Evolutionary conservation across 2,888 invertebrate genomes (phyloP).

Genomic region (Sympetrum striolatum): DNA sequence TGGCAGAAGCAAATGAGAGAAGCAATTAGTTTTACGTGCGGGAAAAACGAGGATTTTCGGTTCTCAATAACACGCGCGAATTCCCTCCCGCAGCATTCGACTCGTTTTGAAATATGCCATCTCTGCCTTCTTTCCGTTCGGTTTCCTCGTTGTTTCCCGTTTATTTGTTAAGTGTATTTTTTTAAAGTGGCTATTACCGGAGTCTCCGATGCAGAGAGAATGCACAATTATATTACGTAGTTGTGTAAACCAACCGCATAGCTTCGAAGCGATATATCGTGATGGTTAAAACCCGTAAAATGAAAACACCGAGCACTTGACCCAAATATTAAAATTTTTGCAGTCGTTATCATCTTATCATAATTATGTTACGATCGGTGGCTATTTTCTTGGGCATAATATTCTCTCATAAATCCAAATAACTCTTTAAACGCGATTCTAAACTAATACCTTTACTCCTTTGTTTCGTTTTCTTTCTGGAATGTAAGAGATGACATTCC

Average conservation of each 20-base stretch:
- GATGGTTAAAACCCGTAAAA: background rate
- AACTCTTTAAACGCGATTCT: background rate
- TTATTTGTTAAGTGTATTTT: background rate
- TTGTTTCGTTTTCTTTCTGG: background rate
- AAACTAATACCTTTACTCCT: background rate
- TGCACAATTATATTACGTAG: background rate
- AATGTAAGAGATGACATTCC: too few species aligned
- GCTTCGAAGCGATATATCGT: background rate
- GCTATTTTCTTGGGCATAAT: background rate
- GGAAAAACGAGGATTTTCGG: background rate
- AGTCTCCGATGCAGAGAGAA: background rate
- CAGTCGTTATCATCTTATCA: background rate
- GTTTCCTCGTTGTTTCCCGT: background rate
- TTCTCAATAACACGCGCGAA: background rate
- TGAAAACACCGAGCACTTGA: background rate
- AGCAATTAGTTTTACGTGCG: background rate
- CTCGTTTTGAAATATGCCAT: background rate
- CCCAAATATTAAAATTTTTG: background rate
- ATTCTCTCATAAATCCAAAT: background rate
- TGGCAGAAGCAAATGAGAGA: background rate
- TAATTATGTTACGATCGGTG: background rate
- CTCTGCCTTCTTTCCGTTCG: background rate
- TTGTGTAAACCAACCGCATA: background rate
- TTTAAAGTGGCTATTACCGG: too few species aligned
- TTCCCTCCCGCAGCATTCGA: background rate